Conservation (phyloP, 2,113 vertebrate species). For the Lucifuga dentata region DNA sequence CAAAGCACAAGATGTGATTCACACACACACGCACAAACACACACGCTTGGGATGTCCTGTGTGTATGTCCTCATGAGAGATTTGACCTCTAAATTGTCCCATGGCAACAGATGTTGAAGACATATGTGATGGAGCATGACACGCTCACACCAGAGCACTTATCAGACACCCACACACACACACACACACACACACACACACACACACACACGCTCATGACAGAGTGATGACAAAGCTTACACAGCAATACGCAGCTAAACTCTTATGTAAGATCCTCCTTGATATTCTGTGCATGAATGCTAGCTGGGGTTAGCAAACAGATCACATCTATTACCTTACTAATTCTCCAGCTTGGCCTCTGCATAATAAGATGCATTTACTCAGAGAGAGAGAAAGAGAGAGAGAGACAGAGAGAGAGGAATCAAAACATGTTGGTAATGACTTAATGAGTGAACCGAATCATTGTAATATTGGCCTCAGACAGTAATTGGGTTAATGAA, state of each 20-base stretch:
- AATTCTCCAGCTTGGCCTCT: conserved; percentile 77
- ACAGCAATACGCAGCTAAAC: conserved; percentile 42
- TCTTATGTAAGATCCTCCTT: conserved; percentile 64
- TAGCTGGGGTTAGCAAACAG: conserved; percentile 72
- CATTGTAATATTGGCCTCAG: conserved; percentile 46
- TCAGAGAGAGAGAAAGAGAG: conserved; percentile 32
- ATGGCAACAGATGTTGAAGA: conserved; percentile 56
- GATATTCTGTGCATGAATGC: conserved; percentile 66
- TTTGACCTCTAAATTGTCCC: conserved; percentile 24
- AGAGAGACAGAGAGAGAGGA: conserved; percentile 35
- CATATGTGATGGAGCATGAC: conserved; percentile 27
- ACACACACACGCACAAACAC: not conserved
- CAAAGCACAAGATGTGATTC: no score
- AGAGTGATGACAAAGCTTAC: conserved; percentile 40
- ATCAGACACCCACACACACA: conserved; percentile 10
- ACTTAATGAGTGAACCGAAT: conserved; percentile 69
- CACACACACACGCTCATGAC: conserved; percentile 1
- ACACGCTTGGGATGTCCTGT: not conserved
- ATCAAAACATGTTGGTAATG: conserved; percentile 69
- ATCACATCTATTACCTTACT: conserved; percentile 79
- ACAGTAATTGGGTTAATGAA: conserved; percentile 68
- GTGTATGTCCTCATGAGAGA: conserved; percentile 9
- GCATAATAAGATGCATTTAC: conserved; percentile 75
- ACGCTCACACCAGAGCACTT: not conserved
- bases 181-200: conserved; percentile 16